These are phyloP conservation scores for Cranoglanis bouderius DNA, from an alignment of 2,113 vertebrate genomes.

Conservation along the genomic window DNA sequence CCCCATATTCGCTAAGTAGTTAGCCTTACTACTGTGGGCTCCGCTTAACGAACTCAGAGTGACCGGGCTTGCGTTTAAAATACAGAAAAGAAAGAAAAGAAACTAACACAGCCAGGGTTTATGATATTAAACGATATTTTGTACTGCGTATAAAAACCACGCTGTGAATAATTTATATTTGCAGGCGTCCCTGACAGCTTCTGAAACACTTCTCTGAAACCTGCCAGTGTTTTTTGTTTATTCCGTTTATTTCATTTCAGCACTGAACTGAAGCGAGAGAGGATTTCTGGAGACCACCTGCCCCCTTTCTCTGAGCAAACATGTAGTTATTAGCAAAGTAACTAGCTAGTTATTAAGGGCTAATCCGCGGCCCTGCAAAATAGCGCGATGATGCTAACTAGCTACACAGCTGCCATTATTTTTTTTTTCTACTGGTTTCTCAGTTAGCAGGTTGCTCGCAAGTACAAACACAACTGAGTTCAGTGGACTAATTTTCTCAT, in stretches of 20 bases:
- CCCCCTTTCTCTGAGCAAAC: too few species aligned
- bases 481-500: neutral
- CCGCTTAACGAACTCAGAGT: neutral
- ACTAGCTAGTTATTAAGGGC: conserved; percentile 9
- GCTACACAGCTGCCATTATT: conserved; percentile 37
- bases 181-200: neutral
- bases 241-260: neutral
- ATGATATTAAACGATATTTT: neutral
- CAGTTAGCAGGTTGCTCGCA: neutral
- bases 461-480: neutral
- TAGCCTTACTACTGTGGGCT: neutral
- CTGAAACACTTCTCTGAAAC: neutral
- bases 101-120: neutral
- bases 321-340: neutral
- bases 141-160: neutral
- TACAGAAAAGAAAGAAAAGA: neutral
- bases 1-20: neutral
- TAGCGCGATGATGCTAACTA: conserved; percentile 21
- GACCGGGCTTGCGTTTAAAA: neutral
- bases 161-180: neutral
- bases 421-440: neutral
- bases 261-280: neutral
- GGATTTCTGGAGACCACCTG: neutral
- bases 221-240: neutral
- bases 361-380: conserved; percentile 11